Base-by-base conservation (phyloP, 2,888 invertebrate genomes). In the Pheosia gnoma region DNA sequence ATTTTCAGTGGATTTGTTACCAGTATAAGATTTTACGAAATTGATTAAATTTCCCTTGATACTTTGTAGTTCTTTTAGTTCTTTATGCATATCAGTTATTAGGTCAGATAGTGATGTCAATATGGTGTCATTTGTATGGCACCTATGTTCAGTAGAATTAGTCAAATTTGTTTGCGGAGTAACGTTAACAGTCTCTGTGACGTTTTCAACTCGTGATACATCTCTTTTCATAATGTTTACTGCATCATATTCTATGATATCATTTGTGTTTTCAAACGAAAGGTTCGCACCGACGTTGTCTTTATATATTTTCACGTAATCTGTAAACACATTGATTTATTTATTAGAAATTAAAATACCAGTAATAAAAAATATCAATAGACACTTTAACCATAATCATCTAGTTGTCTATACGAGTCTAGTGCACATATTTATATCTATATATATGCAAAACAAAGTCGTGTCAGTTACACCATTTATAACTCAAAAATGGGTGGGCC, bases 171-270 rank as follows among this genome's bases (percentile, higher is more conserved):
- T 43, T 36, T 9, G 25, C 8, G 39, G 13, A 9, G 41, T 57
- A 6, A 13, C 13, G 51, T 59, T 60, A 2, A 10, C 10, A 39
- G n/a, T 51, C 9, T 47, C 36, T 36, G 60, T 64, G 56, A 41
- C 60, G 25, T 57, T 65, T 51, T 59, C 58, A 0, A 59, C 49
- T 58, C 60, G 58, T 39, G 63, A 45, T 1, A 80, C 63, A 11
- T 89, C 84, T 69, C 89, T 80, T 76, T 88, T 88, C 71, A 85
- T 82, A 37, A 87, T 70, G 65, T 80, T 81, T 1, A 80, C 47
- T 38, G 73, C 54, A 64, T 72, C 70, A 41, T 70, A 63, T 57
- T 66, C 66, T 55, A 67, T 57, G 54, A 77, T 61, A 36, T 77
- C 70, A 11, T 70, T 68, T 25, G 57, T 69, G 9, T 74, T 68